A percentile compares a stretch with the other conserved stretches of the same genome.
phyloP scores from a whole-genome alignment of 1,140 invertebrate genomes.

The Drosophila parvula region DNA sequence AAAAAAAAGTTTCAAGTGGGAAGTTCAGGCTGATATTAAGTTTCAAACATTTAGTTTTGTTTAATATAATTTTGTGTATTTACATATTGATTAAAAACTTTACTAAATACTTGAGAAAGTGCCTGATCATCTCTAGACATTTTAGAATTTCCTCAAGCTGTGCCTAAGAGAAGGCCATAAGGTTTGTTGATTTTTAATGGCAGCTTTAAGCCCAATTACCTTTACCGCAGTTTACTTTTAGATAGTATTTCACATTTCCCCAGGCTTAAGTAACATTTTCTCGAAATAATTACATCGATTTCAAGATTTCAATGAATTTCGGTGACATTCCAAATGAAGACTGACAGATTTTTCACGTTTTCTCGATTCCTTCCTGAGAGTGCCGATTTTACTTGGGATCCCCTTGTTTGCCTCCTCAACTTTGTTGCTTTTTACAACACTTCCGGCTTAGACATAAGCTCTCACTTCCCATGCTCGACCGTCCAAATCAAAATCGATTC shows the following conservation, averaged over 20 bases:
- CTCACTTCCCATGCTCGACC: not conserved
- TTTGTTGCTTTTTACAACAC: constrained; percentile 9
- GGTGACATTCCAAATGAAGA: not conserved
- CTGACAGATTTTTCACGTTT: not conserved
- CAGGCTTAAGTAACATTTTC: not conserved
- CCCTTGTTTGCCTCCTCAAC: not conserved
- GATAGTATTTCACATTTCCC: not conserved
- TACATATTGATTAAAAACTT: too few relatives aligned
- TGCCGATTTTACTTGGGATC: not conserved
- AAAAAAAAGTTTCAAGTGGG: not conserved
- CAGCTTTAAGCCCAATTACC: not conserved
- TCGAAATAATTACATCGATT: not conserved
- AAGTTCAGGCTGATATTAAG: not conserved
- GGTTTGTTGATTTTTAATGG: too few relatives aligned
- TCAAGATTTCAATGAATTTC: not conserved
- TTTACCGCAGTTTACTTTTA: not conserved
- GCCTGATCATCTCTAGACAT: too few relatives aligned
- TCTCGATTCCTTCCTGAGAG: not conserved
- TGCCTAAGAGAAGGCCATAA: too few relatives aligned
- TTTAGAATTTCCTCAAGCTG: too few relatives aligned
- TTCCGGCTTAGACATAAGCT: constrained; percentile 16
- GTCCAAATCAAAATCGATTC: constrained; percentile 53
- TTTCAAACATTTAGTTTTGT: too few relatives aligned
- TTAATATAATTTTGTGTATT: too few relatives aligned
- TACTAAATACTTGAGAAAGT: too few relatives aligned